Base-by-base conservation (phyloP, 2,888 invertebrate genomes). In the Oligia latruncula region DNA sequence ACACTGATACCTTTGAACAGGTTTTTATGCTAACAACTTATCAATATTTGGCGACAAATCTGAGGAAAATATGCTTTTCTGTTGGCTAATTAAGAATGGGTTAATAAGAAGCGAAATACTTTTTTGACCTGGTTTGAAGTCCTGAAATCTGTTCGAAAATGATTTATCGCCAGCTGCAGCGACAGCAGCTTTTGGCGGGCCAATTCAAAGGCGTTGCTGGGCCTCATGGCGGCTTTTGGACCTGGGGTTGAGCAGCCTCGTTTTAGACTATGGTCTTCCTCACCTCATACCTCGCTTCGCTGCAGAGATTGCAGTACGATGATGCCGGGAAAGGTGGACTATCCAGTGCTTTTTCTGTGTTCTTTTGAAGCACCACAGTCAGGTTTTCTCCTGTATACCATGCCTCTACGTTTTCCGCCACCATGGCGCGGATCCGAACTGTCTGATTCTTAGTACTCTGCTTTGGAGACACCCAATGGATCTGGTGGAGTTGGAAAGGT, bases 281-380 rank as follows among this genome's bases (percentile, higher is more conserved):
- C 79, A 96, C 96, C 94, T 97, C 96, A 84, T 96, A 96, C 71
- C 96, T 90, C 0, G 96, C 96, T 89, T 97, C 97, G 65, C 96
- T 96, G 86, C 95, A 96, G 43, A 95, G 90, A 23, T 91, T 92
- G 77, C 97, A 97, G 0, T 62, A 77, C 1, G 87, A 87, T 3
- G 84, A 88, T 0, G 93, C 88, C 0, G 82, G 74, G 3, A 90
- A 85, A 0, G 95, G 95, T 0, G 95, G 95, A 60, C 93, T 94
- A 78, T 96, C 97, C 0, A 90, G 85, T 0, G 95, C 91, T 40
- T 90, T 92, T 0, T 92, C 88, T 43, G 92, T 92, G 77, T 96
- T 94, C 77, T 94, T 95, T 62, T 90, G 88, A 20, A 97, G 90
- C 0, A 92, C 86, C 9, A 96, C 90, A 0, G 93, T 93, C 23